A percentile compares a stretch with the other conserved stretches of the same genome.
These are phyloP conservation scores for Calypte anna DNA, from an alignment of 2,113 vertebrate genomes.

Conservation along the genomic window DNA sequence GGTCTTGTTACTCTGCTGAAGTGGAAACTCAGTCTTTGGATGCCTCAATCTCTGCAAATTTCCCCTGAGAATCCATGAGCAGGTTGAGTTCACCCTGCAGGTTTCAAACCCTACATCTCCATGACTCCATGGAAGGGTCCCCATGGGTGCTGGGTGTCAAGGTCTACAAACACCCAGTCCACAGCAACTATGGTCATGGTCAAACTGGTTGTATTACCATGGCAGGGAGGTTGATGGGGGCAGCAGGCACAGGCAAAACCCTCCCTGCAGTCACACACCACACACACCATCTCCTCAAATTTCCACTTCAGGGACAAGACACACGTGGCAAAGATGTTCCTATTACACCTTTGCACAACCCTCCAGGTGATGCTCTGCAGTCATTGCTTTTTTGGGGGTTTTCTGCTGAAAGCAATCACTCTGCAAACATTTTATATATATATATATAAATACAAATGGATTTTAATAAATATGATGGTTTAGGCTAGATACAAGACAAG, in stretches of 20 bases:
- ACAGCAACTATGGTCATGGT: not conserved
- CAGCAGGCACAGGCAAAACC: too few relatives aligned
- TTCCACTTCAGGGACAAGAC: too few relatives aligned
- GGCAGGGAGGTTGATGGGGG: too few relatives aligned
- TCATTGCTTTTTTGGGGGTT: rapidly evolving
- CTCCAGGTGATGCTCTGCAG: not conserved
- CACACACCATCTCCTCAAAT: too few relatives aligned
- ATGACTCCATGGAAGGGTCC: not conserved
- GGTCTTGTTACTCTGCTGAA: not conserved
- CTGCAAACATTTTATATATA: not conserved
- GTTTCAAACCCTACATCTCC: not conserved
- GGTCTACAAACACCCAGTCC: not conserved
- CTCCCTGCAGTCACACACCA: too few relatives aligned
- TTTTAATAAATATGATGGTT: too few relatives aligned
- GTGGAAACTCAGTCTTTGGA: not conserved
- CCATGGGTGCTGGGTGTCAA: too few relatives aligned
- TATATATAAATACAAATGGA: rapidly evolving
- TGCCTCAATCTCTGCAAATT: not conserved
- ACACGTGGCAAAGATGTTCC: rapidly evolving
- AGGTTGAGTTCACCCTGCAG: not conserved
- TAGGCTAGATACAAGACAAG: too few relatives aligned
- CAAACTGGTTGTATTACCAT: not conserved
- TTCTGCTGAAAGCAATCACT: not conserved
- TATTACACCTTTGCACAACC: rapidly evolving
- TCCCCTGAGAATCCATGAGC: not conserved